These are phyloP conservation scores for Nyctibius grandis DNA, from an alignment of 2,797 vertebrate species.

Conservation along the genomic window DNA sequence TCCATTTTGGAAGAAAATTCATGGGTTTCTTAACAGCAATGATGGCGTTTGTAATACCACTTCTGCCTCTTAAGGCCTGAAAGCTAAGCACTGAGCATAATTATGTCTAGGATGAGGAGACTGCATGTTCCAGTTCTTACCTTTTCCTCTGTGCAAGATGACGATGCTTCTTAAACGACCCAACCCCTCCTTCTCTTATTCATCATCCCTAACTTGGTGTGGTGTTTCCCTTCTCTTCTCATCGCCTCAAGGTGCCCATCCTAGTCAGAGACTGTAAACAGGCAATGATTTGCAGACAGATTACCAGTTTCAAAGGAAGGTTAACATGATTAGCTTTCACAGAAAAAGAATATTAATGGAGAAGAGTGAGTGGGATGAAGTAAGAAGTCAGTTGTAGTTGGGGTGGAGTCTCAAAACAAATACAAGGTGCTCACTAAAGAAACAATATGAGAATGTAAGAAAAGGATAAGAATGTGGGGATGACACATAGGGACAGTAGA, in stretches of 20 bases:
- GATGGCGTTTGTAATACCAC: background rate
- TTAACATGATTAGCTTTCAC: background rate
- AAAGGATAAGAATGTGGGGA: background rate
- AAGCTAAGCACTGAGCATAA: background rate
- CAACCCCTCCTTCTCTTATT: background rate
- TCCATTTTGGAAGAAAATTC: background rate
- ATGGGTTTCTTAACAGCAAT: background rate
- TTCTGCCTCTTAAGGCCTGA: background rate
- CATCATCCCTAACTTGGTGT: background rate
- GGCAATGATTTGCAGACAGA: background rate
- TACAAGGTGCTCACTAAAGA: background rate
- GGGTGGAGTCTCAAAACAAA: background rate
- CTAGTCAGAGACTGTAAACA: background rate
- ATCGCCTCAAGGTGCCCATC: background rate
- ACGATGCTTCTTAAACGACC: background rate
- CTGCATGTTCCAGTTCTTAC: background rate
- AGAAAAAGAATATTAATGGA: background rate
- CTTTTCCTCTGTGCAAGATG: background rate
- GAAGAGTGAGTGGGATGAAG: background rate
- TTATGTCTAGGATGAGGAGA: background rate
- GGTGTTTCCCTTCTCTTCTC: background rate
- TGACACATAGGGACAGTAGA: background rate
- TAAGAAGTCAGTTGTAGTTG: background rate
- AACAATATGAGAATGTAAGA: background rate
- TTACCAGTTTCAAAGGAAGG: background rate